Conservation (phyloP, 2,113 vertebrate genomes). For the Prinia subflava region DNA sequence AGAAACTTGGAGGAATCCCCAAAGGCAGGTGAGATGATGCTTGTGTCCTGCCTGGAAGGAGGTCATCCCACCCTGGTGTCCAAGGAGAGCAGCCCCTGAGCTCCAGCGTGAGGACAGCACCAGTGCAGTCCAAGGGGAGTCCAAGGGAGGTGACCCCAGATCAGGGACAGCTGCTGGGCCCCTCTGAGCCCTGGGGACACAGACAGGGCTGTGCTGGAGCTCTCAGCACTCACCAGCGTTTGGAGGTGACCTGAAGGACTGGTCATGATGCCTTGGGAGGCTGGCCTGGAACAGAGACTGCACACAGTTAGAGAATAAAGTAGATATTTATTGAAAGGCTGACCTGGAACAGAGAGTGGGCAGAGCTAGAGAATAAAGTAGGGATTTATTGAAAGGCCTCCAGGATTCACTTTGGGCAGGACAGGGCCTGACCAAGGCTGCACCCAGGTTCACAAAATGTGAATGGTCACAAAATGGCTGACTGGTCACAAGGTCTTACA, state of each 20-base stretch:
- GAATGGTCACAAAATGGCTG: no score
- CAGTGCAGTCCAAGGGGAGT: background rate
- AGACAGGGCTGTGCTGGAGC: background rate
- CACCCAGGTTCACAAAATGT: no score
- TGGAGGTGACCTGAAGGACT: background rate
- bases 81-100: background rate
- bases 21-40: background rate
- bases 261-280: background rate
- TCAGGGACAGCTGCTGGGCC: background rate
- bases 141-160: background rate
- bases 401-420: no score
- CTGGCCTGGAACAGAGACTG: no score
- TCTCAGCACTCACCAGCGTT: background rate
- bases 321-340: no score
- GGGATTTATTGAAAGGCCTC: no score
- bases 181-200: background rate
- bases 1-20: background rate
- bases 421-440: no score
- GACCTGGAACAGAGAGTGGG: no score
- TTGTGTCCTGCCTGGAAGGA: background rate
- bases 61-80: accelerated
- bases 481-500: no score
- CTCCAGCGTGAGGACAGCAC: background rate
- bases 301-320: no score
- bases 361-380: no score